A percentile compares a stretch with the other conserved stretches of the same genome.
Evolutionary conservation across 2,797 vertebrate genomes (phyloP).

Genomic region (Pseudotriccus pelzelni): DNA sequence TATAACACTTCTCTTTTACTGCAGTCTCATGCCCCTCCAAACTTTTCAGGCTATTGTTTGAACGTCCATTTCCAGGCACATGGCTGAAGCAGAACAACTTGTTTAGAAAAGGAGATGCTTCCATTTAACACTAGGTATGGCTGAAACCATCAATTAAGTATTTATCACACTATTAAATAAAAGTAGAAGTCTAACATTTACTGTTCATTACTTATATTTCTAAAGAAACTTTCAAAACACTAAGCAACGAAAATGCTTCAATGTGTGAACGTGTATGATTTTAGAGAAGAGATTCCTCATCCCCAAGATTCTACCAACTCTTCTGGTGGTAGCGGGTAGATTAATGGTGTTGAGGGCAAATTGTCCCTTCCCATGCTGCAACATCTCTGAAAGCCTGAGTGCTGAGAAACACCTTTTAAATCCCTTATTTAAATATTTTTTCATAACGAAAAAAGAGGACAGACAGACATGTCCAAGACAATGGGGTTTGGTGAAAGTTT

Average conservation of each 20-base stretch:
- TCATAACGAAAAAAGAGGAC: not conserved
- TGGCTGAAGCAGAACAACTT: not conserved
- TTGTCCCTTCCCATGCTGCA: not conserved
- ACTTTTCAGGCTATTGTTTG: not conserved
- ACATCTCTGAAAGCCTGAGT: not conserved
- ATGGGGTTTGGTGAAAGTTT: not conserved
- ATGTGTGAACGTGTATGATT: not conserved
- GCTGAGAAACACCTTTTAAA: not conserved
- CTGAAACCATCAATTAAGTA: not conserved
- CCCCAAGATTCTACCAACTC: not conserved
- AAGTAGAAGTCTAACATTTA: not conserved
- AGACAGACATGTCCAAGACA: not conserved
- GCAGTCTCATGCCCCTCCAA: not conserved
- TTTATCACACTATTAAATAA: not conserved
- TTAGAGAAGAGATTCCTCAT: not conserved
- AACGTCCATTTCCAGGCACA: not conserved
- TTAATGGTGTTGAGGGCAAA: not conserved
- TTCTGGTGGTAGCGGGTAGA: not conserved
- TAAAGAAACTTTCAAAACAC: not conserved
- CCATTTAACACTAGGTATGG: not conserved
- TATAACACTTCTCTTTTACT: not conserved
- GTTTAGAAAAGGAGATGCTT: not conserved
- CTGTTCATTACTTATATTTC: not conserved
- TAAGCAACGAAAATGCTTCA: not conserved
- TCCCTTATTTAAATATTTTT: not conserved